These are phyloP conservation scores for Apostichopus parvimensis DNA, from an alignment of 35 echinoderm and acorn worm genomes.

Conservation along the genomic window DNA sequence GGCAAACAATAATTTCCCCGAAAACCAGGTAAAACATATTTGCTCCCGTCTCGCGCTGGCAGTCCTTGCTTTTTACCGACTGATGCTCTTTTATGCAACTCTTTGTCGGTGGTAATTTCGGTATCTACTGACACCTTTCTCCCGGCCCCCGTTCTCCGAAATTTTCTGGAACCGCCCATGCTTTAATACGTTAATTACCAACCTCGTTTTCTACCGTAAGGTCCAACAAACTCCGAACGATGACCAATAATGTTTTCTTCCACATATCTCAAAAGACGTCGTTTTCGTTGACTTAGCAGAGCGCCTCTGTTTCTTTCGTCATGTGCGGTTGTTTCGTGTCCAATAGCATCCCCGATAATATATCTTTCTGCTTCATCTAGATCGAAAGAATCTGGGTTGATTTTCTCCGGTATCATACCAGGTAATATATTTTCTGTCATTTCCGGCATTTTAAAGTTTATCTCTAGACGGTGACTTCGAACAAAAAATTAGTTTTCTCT, in stretches of 20 bases:
- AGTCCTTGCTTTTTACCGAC: no score
- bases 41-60: no score
- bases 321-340: background rate
- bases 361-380: constrained; percentile 13
- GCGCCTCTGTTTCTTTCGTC: background rate
- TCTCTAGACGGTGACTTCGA: no score
- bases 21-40: no score
- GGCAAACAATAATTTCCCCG: no score
- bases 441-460: constrained; percentile 18
- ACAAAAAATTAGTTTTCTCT: no score
- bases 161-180: no score
- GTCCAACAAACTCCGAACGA: background rate
- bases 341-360: no score
- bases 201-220: constrained; percentile 30
- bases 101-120: no score
- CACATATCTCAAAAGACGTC: background rate
- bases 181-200: background rate
- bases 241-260: constrained; percentile 40
- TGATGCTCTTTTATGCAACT: no score
- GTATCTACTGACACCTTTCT: no score
- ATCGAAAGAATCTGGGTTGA: background rate
- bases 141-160: no score
- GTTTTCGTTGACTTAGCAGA: background rate
- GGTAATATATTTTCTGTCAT: background rate
- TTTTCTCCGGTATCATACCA: constrained; percentile 1